These are phyloP conservation scores for Desoria tigrina DNA, from an alignment of 2,888 invertebrate species.

Conservation along the genomic window DNA sequence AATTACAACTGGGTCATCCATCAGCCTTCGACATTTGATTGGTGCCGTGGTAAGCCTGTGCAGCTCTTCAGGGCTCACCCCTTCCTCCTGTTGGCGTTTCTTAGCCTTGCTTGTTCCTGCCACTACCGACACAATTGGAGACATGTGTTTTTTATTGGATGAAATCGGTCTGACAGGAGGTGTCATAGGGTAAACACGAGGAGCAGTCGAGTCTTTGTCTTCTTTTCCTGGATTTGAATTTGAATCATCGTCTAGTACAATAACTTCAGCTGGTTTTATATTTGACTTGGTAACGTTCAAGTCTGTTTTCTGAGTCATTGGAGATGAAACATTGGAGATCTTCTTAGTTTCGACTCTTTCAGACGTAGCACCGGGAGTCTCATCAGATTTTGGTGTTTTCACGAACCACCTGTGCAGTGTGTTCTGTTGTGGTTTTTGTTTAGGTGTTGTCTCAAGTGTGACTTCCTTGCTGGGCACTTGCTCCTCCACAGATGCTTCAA, in stretches of 20 bases:
- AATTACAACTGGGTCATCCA: slow-evolving; percentile 1
- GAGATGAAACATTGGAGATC: not conserved
- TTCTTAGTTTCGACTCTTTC: not conserved
- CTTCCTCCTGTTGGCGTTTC: slow-evolving; percentile 1
- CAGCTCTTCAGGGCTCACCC: slow-evolving; percentile 9
- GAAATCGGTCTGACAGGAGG: slow-evolving; percentile 16
- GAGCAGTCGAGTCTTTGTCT: not conserved
- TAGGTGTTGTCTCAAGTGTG: not conserved
- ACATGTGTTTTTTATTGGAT: not conserved
- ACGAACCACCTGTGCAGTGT: slow-evolving; percentile 42
- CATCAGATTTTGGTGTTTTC: slow-evolving; percentile 30
- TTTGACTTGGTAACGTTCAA: not conserved
- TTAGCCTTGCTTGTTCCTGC: not conserved
- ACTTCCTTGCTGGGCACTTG: not conserved
- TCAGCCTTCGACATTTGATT: slow-evolving; percentile 7
- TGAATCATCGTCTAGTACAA: slow-evolving; percentile 14
- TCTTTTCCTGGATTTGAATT: not conserved
- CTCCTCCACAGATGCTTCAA: no score
- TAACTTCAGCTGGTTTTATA: slow-evolving; percentile 22
- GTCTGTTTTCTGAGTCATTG: not conserved
- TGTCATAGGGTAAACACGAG: slow-evolving; percentile 17
- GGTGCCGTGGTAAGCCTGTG: slow-evolving; percentile 4
- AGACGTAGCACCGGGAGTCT: not conserved
- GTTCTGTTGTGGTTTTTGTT: slow-evolving; percentile 31
- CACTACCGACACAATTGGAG: not conserved